Percentiles rank a stretch among this genome's conserved stretches.
These are phyloP conservation scores for Channa striata DNA, from an alignment of 2,797 vertebrate genomes.

Conservation along the genomic window DNA sequence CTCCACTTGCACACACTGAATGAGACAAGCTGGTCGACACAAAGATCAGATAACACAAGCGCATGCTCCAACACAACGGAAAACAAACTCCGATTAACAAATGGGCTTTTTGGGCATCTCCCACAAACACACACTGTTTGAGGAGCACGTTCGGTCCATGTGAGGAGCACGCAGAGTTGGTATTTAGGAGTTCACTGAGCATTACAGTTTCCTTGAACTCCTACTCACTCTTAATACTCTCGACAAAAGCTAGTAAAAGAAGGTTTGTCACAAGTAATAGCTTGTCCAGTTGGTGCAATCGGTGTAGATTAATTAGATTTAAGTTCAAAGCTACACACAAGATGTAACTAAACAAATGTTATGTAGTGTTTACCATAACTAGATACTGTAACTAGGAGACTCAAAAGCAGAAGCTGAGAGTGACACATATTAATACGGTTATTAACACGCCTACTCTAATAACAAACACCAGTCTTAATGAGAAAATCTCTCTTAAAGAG, in stretches of 20 bases:
- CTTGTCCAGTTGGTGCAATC: too few relatives aligned
- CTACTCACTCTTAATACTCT: conserved; percentile 13
- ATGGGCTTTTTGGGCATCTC: not conserved
- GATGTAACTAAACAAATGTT: too few relatives aligned
- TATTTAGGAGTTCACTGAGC: conserved; percentile 55
- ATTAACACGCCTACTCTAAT: too few relatives aligned
- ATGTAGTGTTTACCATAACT: too few relatives aligned
- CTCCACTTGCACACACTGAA: conserved; percentile 1
- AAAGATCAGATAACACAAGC: not conserved
- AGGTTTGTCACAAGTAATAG: not conserved
- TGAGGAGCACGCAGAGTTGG: conserved; percentile 40
- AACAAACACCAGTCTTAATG: too few relatives aligned
- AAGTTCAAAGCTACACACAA: too few relatives aligned
- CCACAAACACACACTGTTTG: conserved; percentile 12
- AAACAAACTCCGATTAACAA: not conserved
- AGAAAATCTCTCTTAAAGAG: too few relatives aligned
- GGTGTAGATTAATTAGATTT: too few relatives aligned
- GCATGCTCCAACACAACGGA: not conserved
- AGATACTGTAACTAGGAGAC: too few relatives aligned
- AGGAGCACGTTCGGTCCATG: conserved; percentile 46
- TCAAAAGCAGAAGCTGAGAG: too few relatives aligned
- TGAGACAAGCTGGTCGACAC: not conserved
- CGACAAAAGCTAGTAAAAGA: conserved; percentile 10
- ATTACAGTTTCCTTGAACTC: conserved; percentile 36
- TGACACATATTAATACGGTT: too few relatives aligned